These are phyloP conservation scores for Cynodonichthys magdalenae DNA, from an alignment of 2,797 vertebrate genomes.

Conservation along the genomic window DNA sequence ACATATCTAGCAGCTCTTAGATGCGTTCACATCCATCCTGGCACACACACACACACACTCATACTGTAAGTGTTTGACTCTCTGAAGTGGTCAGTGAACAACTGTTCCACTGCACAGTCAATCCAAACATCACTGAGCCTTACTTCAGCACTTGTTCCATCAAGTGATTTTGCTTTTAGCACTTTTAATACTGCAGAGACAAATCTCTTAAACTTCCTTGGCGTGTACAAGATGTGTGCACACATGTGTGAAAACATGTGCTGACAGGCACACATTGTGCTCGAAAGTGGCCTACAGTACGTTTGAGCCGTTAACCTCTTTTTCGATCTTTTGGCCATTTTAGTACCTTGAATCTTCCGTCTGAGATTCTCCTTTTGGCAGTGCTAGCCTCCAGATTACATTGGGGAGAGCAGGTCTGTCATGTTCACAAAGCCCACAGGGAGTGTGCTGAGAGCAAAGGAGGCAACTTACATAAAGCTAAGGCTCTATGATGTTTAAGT, in stretches of 20 bases:
- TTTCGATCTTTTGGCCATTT: slow-evolving; percentile 19
- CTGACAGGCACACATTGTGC: slow-evolving; percentile 33
- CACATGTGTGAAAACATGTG: slow-evolving; percentile 30
- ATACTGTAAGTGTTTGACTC: slow-evolving; percentile 42
- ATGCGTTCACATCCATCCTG: slow-evolving; percentile 61
- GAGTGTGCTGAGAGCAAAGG: slow-evolving; percentile 58
- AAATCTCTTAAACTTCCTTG: slow-evolving; percentile 6
- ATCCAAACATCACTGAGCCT: slow-evolving; percentile 37
- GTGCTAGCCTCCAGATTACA: slow-evolving; percentile 52
- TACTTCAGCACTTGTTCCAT: slow-evolving; percentile 34
- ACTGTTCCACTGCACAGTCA: slow-evolving; percentile 10
- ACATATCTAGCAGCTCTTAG: slow-evolving; percentile 65
- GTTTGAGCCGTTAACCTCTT: slow-evolving; percentile 27
- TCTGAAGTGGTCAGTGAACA: slow-evolving; percentile 40
- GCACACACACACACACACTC: slow-evolving; percentile 2
- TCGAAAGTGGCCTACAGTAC: slow-evolving; percentile 17
- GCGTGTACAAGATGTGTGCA: slow-evolving; percentile 25
- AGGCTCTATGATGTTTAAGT: slow-evolving; percentile 45
- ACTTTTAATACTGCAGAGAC: slow-evolving; percentile 38
- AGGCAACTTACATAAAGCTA: slow-evolving; percentile 50
- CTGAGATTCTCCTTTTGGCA: slow-evolving; percentile 23
- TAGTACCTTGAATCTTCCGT: slow-evolving; percentile 16
- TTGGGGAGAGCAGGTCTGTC: slow-evolving; percentile 51
- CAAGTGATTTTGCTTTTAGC: slow-evolving; percentile 55
- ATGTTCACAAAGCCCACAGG: slow-evolving; percentile 51